Percentiles rank a stretch among this genome's conserved stretches.
Evolutionary conservation across 2,113 vertebrate species (phyloP).

Genomic region (Pantherophis guttatus): DNA sequence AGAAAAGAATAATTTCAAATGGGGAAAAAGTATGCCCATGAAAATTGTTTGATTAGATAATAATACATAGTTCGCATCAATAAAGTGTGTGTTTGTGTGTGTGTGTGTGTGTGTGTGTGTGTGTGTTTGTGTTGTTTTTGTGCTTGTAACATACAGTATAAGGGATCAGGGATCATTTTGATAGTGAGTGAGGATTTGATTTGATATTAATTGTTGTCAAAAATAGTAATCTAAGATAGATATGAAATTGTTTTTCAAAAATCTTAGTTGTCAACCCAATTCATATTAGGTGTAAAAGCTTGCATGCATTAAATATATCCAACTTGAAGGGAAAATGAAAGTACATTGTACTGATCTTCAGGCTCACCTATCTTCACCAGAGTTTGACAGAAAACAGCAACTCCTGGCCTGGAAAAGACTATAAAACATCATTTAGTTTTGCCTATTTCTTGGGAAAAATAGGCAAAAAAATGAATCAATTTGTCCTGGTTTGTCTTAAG

Average conservation of each 20-base stretch:
- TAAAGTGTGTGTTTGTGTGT: background rate
- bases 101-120: too few relatives aligned
- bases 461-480: background rate
- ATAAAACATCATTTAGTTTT: background rate
- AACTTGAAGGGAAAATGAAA: background rate
- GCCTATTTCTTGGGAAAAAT: background rate
- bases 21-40: background rate
- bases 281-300: background rate
- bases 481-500: background rate
- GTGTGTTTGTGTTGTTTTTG: background rate
- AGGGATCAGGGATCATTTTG: background rate
- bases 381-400: background rate
- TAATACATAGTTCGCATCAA: background rate
- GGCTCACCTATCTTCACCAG: background rate
- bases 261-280: background rate
- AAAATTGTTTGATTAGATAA: background rate
- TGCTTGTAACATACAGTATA: background rate
- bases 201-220: background rate
- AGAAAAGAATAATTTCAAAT: background rate
- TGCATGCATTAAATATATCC: background rate
- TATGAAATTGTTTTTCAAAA: background rate
- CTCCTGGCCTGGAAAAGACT: background rate
- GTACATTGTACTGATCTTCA: background rate
- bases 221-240: background rate
- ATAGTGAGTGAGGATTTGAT: background rate